These are phyloP conservation scores for Agrotis clavis DNA, from an alignment of 2,888 invertebrate genomes.

Conservation along the genomic window DNA sequence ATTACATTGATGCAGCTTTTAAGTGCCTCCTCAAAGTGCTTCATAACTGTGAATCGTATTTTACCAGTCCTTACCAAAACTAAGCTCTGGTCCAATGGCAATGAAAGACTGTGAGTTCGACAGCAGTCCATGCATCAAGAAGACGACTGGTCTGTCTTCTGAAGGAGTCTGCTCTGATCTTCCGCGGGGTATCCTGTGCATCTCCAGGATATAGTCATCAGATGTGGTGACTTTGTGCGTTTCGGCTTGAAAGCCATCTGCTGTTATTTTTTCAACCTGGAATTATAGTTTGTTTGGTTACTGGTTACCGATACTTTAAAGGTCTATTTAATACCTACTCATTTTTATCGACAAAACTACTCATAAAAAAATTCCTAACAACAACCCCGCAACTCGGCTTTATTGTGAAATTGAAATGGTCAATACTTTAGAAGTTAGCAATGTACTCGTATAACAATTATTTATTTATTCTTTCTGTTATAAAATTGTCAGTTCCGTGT, in stretches of 20 bases:
- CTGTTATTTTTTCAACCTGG: conserved; percentile 71
- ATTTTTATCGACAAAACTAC: too few relatives aligned
- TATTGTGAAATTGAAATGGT: too few relatives aligned
- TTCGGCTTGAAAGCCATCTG: conserved; percentile 75
- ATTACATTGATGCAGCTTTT: too few relatives aligned
- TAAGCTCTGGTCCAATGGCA: conserved; percentile 68
- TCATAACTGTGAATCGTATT: too few relatives aligned
- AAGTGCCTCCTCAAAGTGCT: too few relatives aligned
- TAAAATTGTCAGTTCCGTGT: neutral
- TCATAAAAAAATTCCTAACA: too few relatives aligned
- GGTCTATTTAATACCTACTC: too few relatives aligned
- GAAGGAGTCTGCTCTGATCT: conserved; percentile 53
- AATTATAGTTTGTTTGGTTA: neutral
- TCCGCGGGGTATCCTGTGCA: conserved; percentile 78
- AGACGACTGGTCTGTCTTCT: conserved; percentile 72
- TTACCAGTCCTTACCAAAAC: conserved; percentile 70
- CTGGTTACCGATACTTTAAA: too few relatives aligned
- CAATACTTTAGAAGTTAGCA: too few relatives aligned
- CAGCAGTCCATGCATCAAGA: conserved; percentile 80
- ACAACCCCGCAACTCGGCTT: too few relatives aligned
- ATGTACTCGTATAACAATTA: too few relatives aligned
- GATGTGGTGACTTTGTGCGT: conserved; percentile 73
- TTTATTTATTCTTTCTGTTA: too few relatives aligned
- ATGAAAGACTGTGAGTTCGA: conserved; percentile 71
- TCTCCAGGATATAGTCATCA: conserved; percentile 79